A percentile compares a stretch with the other conserved stretches of the same genome.
Evolutionary conservation across 1,140 invertebrate species (phyloP).

Genomic region (Sinella curviseta): DNA sequence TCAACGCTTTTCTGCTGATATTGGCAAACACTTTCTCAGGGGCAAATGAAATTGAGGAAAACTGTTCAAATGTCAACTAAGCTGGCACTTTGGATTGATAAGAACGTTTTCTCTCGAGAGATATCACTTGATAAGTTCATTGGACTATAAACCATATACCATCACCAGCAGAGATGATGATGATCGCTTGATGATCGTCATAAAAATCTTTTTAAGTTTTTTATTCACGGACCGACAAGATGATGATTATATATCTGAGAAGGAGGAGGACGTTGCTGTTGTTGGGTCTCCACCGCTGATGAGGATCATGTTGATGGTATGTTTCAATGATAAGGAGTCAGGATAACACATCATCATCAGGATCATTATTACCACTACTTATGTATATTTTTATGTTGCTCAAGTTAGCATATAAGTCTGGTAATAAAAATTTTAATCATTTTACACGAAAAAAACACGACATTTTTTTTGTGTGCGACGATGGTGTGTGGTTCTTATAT

Average conservation of each 20-base stretch:
- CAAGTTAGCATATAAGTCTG: no score
- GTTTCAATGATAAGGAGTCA: not conserved
- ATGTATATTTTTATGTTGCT: not conserved
- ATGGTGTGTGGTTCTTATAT: not conserved
- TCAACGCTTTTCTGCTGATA: not conserved
- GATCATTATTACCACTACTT: not conserved
- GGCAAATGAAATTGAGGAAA: not conserved
- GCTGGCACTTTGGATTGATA: slow-evolving; percentile 12
- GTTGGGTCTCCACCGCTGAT: not conserved
- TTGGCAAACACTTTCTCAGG: not conserved
- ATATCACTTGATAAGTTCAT: slow-evolving; percentile 12
- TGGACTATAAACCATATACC: not conserved
- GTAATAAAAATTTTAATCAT: not conserved
- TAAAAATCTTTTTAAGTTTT: not conserved
- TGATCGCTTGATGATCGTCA: not conserved
- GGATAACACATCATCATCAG: not conserved
- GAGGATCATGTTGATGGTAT: no score
- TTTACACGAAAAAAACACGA: not conserved
- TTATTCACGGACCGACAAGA: not conserved
- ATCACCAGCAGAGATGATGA: not conserved
- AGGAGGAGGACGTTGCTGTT: not conserved
- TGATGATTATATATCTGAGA: not conserved
- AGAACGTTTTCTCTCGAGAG: not conserved
- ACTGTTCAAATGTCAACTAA: slow-evolving; percentile 11
- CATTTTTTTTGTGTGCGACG: not conserved